A percentile compares a stretch with the other conserved stretches of the same genome.
phyloP scores from a whole-genome alignment of 1,140 invertebrate genomes.

The Papilio aristodemus region DNA sequence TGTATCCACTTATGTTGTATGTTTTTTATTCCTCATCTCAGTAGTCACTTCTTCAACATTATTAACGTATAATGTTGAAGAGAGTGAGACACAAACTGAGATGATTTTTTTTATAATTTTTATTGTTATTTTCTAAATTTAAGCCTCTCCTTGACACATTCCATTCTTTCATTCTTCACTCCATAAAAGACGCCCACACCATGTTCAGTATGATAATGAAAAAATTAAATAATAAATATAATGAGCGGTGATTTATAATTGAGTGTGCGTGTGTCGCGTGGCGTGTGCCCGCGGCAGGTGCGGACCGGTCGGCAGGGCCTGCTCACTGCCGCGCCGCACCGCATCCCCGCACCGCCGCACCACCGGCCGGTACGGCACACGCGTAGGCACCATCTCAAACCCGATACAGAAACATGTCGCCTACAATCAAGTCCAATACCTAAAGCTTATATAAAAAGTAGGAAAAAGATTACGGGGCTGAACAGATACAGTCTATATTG shows the following conservation, averaged over 20 bases:
- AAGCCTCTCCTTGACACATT: too few relatives aligned
- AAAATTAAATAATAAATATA: conserved; percentile 3
- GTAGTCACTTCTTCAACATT: too few relatives aligned
- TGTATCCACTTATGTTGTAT: too few relatives aligned
- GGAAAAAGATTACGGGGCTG: background rate
- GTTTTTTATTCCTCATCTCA: too few relatives aligned
- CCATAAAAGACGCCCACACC: too few relatives aligned
- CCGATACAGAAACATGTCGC: background rate
- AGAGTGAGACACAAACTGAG: too few relatives aligned
- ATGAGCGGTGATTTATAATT: background rate
- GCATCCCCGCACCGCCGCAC: too few relatives aligned
- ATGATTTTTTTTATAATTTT: too few relatives aligned
- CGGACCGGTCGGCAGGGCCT: conserved; percentile 49
- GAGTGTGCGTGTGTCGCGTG: conserved; percentile 39
- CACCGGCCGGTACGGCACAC: conserved; percentile 36
- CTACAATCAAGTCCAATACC: background rate
- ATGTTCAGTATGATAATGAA: background rate
- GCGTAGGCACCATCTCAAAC: conserved; percentile 36
- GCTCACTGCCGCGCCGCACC: background rate
- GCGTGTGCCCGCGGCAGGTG: conserved; percentile 74
- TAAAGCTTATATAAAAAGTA: background rate
- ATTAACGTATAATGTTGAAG: too few relatives aligned
- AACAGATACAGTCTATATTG: too few relatives aligned
- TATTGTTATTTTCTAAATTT: too few relatives aligned
- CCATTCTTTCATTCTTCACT: too few relatives aligned